Evolutionary conservation across 1,140 invertebrate genomes (phyloP).

Genomic region (Meloidogyne hapla): DNA sequence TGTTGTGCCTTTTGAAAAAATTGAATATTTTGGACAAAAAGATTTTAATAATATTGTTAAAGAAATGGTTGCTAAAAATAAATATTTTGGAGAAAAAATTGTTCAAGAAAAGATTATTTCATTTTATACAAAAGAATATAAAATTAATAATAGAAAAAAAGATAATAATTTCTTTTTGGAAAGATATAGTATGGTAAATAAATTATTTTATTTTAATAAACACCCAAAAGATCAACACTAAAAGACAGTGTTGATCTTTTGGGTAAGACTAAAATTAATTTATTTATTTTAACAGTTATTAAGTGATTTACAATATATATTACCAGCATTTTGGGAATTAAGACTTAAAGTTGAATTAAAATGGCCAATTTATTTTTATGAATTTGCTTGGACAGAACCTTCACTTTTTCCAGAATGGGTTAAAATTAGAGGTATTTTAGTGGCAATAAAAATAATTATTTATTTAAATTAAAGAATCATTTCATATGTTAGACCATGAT

Average conservation of each 20-base stretch:
- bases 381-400: conserved; percentile 30
- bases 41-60: conserved; percentile 31
- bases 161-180: conserved; percentile 38
- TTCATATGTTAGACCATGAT: conserved; percentile 17
- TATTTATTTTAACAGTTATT: conserved; percentile 31
- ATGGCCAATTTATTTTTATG: conserved; percentile 37
- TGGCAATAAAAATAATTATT: not conserved
- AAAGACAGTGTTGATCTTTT: too few species aligned
- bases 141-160: conserved; percentile 15
- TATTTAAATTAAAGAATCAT: not conserved
- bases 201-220: not conserved
- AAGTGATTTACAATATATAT: conserved; percentile 33
- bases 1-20: conserved; percentile 19
- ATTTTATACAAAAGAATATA: conserved; percentile 36
- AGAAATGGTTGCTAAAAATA: conserved; percentile 13
- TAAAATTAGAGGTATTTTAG: not conserved
- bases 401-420: conserved; percentile 14
- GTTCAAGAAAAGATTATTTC: conserved; percentile 36
- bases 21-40: conserved; percentile 8
- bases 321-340: conserved; percentile 32
- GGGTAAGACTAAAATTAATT: not conserved
- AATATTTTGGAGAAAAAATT: conserved; percentile 36
- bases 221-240: too few species aligned
- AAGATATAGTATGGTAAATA: conserved; percentile 38
- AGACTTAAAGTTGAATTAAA: conserved; percentile 4